Base-by-base conservation (phyloP, 23 tunicate genomes). In the Botrylloides violaceus region DNA sequence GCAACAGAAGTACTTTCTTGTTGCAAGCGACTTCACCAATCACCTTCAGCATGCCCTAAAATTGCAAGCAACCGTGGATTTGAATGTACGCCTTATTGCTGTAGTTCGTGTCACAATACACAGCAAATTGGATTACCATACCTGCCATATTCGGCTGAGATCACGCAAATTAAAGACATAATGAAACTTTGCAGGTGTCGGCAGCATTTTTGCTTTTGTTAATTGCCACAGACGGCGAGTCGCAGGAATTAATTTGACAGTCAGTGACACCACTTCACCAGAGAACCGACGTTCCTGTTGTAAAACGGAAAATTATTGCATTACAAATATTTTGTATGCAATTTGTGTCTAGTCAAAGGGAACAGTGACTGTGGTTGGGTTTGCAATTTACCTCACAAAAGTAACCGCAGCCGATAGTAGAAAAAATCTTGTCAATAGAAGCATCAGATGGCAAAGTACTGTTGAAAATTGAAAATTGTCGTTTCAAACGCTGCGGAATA, bases 131-230 rank as follows among this genome's bases (percentile, higher is more conserved):
- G n/a, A n/a, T n/a, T n/a, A 7, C 66, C 34, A 6, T 38, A 87
- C 98, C 83, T 92, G 98, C 98, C 98, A 92, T n/a, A 92, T 84
- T 64, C 98, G 65, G 79, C 92, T 84, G 36, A 92, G 64, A 49
- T 92, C 98, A 29, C 98, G 65, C 47, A 92, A 72, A 47, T 92
- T 92, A 55, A 92, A 92, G 30, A 92, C 81, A 57, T 92, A 92
- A 64, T 92, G 98, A 76, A 92, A 92, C 64, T 92, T 92, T 1
- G 91, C 98, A n/a, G 98, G 98, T n/a, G 98, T 92, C 6, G 98
- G 98, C n/a, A 92, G 73, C 92, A 92, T 85, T 76, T 92, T 92
- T 6, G 66, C 81, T 64, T 92, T 92, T 3, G 77, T 81, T n/a
- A 56, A 73, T 61, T 92, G 98, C 98, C 98, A 92, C 55, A 92